Base-by-base conservation (phyloP, 2,888 invertebrate species). In the Trichogramma evanescens region DNA sequence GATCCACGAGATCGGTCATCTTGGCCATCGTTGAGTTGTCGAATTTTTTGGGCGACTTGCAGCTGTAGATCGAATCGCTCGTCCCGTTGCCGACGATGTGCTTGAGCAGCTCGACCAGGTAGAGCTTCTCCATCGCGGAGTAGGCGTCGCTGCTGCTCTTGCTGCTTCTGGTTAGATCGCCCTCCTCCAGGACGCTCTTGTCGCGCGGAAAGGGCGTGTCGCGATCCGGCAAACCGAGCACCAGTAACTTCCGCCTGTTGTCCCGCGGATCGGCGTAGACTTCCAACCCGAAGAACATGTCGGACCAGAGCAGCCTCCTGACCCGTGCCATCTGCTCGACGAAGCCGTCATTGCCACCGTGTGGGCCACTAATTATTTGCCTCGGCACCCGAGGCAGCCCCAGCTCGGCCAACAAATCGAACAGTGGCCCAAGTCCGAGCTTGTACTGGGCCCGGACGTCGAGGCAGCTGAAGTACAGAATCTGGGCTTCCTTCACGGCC, bases 261-360 rank as follows among this genome's bases (percentile, higher is more conserved):
- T 92, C 89, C 59, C 80, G 82, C 0, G 89, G 87, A 78, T 90
- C 89, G 0, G 87, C 83, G 68, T 85, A 85, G 44, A 91, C 83
- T 66, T 85, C 85, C 62, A 90, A 86, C 0, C 91, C 91, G 62
- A 92, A 84, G 6, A 92, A 81, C 0, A 89, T 77, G 69, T 91
- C 91, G 80, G 86, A 83, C 10, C 84, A 85, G 1, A 89, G 75
- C 26, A 82, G 75, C 46, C 81, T 83, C 69, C 89, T 89, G 6
- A 88, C 80, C 54, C 81, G 81, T 8, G 86, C 87, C 42, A 89
- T 81, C 4, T 83, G 77, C 45, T 82, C 80, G 51, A 89, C 71
- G 86, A 82, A 83, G n/a, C 77, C 73, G 2, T 26, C 26, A 2
- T 2, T 26, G 26, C 26, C 26, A 2, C 2, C 26, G 4, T 74